Conservation (phyloP, 1,140 invertebrate species). For the Limonius californicus region DNA sequence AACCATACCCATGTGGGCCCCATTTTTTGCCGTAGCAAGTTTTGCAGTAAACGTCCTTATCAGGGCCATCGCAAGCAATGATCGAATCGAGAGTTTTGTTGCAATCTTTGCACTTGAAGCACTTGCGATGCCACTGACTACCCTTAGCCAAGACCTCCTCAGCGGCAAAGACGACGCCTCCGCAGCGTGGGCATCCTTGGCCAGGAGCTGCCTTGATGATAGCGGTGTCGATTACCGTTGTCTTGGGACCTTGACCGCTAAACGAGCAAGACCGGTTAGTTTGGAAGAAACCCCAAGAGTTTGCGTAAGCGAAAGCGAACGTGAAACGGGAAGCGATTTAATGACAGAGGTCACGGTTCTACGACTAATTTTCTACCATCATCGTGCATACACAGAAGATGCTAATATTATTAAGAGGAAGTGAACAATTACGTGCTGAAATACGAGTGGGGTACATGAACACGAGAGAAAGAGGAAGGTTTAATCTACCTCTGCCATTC, state of each 20-base stretch:
- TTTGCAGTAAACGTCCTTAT: slow-evolving; percentile 89
- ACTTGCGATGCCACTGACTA: slow-evolving; percentile 95
- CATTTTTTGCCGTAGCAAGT: slow-evolving; percentile 90
- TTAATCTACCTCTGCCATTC: slow-evolving; percentile 61
- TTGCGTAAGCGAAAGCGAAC: slow-evolving; percentile 14
- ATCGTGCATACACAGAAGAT: no score
- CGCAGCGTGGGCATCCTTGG: slow-evolving; percentile 84
- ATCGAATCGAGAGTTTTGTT: slow-evolving; percentile 89
- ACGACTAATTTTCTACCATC: not conserved
- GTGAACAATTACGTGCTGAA: no score
- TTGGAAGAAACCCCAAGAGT: not conserved
- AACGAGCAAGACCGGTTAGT: not conserved
- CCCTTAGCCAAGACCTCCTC: slow-evolving; percentile 85
- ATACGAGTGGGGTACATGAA: not conserved
- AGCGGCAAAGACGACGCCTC: slow-evolving; percentile 85
- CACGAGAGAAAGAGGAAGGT: not conserved
- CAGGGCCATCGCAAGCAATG: slow-evolving; percentile 87
- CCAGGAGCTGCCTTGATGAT: slow-evolving; percentile 76
- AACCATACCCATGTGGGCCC: slow-evolving; percentile 93
- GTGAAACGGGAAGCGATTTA: not conserved
- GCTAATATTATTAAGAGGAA: no score
- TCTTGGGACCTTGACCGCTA: slow-evolving; percentile 66
- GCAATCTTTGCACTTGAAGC: slow-evolving; percentile 95
- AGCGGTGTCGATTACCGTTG: slow-evolving; percentile 74
- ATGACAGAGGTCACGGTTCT: slow-evolving; percentile 26